Conservation (phyloP, 2,113 vertebrate genomes). For the Elaphurus davidianus region DNA sequence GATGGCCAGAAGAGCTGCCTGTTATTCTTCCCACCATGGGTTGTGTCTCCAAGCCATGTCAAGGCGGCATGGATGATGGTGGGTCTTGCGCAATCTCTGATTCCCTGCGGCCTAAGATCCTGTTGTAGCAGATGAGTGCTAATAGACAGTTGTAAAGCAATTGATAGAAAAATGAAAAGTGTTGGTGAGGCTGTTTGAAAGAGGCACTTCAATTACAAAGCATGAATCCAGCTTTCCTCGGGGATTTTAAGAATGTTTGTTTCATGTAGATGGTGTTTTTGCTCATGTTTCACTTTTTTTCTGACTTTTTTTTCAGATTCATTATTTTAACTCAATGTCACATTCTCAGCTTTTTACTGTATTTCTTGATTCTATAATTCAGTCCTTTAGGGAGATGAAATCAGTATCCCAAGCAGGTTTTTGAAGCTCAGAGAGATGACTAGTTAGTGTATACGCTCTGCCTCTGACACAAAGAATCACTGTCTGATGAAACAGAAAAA, state of each 20-base stretch:
- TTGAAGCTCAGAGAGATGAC: background rate
- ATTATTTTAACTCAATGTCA: background rate
- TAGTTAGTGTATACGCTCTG: background rate
- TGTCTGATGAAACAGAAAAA: constrained; percentile 62
- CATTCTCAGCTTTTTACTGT: background rate
- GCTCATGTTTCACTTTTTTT: background rate
- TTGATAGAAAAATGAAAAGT: background rate
- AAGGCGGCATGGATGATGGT: background rate
- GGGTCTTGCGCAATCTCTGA: background rate
- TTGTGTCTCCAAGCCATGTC: background rate
- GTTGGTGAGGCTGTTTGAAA: background rate
- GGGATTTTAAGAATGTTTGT: background rate
- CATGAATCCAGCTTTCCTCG: background rate
- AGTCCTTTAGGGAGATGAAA: background rate
- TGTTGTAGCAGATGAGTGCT: background rate
- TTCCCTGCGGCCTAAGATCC: background rate
- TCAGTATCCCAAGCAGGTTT: background rate
- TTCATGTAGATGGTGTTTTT: background rate
- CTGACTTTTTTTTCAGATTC: background rate
- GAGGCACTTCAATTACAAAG: background rate
- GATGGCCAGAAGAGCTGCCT: background rate
- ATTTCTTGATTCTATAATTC: constrained; percentile 19
- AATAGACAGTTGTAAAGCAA: background rate
- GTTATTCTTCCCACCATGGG: background rate
- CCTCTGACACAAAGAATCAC: constrained; percentile 28